Percentiles rank a stretch among this genome's conserved stretches.
Conservation (phyloP, 2,113 vertebrate species). For the Odocoileus hemionus region DNA sequence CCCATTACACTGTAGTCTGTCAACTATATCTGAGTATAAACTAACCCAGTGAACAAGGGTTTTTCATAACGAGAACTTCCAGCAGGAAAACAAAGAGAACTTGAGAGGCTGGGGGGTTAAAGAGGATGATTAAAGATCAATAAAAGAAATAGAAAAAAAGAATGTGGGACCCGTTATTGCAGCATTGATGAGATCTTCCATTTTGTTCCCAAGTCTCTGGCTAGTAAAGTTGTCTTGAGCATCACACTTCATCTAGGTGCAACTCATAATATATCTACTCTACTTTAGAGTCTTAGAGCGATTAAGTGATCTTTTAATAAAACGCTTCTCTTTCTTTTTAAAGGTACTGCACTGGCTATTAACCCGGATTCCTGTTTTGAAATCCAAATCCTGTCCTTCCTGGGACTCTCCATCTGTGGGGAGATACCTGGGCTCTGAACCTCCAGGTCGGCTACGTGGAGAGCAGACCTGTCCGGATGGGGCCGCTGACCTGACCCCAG, state of each 20-base stretch:
- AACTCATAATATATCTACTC: neutral
- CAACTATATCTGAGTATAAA: neutral
- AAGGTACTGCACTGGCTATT: conserved; percentile 19
- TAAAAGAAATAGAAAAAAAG: neutral
- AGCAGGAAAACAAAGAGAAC: neutral
- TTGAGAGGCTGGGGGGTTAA: neutral
- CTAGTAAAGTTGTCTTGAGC: neutral
- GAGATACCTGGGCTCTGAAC: conserved; percentile 56
- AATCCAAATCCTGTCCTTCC: conserved; percentile 35
- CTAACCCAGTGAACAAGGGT: neutral
- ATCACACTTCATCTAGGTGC: neutral
- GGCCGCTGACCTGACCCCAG: neutral
- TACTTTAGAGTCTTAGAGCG: neutral
- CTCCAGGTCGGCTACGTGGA: rapidly evolving
- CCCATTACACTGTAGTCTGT: neutral
- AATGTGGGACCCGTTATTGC: neutral
- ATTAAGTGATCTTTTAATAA: neutral
- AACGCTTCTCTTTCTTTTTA: neutral
- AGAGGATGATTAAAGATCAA: neutral
- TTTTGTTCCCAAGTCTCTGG: neutral
- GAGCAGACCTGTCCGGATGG: rapidly evolving
- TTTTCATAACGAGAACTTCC: neutral
- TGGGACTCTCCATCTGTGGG: conserved; percentile 61
- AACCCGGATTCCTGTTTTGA: conserved; percentile 32
- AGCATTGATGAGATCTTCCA: neutral